Conservation (phyloP, 2,797 vertebrate species). For the Hylomyscus alleni region DNA sequence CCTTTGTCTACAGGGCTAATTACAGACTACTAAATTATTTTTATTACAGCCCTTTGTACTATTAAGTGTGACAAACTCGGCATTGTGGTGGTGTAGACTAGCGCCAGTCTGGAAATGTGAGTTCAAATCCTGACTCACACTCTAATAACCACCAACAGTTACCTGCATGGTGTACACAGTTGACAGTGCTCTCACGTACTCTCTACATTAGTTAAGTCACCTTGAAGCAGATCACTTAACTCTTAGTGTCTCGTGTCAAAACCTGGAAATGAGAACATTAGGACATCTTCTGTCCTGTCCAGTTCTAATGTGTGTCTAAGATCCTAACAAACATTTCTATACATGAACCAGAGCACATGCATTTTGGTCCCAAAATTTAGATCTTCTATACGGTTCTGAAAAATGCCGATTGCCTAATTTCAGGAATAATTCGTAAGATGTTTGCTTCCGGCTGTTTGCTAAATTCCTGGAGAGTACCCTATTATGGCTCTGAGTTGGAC, state of each 20-base stretch:
- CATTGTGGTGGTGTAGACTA: not conserved
- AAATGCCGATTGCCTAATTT: constrained; percentile 34
- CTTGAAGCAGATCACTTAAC: constrained; percentile 35
- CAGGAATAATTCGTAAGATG: constrained; percentile 3
- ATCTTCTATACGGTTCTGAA: constrained; percentile 57
- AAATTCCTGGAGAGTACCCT: constrained; percentile 37
- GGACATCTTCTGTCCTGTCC: not conserved
- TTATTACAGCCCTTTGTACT: constrained; percentile 75
- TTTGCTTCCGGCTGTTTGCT: constrained; percentile 41
- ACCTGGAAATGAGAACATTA: constrained; percentile 17
- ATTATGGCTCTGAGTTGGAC: not conserved
- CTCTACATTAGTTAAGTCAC: constrained; percentile 61
- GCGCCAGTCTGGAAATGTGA: constrained; percentile 53
- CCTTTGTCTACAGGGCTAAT: constrained; percentile 72
- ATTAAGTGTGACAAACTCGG: constrained; percentile 68
- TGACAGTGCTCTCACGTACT: constrained; percentile 35
- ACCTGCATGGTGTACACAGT: not conserved
- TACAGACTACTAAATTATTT: constrained; percentile 74
- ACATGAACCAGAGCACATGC: constrained; percentile 35
- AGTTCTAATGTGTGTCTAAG: not conserved
- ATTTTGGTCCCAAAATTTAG: not conserved
- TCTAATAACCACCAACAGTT: constrained; percentile 27
- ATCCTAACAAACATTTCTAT: constrained; percentile 27
- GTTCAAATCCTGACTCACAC: constrained; percentile 68
- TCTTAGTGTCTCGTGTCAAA: constrained; percentile 46